A percentile compares a stretch with the other conserved stretches of the same genome.
Evolutionary conservation across 35 echinoderm and acorn worm species (phyloP).

Genomic region (Lytechinus pictus): DNA sequence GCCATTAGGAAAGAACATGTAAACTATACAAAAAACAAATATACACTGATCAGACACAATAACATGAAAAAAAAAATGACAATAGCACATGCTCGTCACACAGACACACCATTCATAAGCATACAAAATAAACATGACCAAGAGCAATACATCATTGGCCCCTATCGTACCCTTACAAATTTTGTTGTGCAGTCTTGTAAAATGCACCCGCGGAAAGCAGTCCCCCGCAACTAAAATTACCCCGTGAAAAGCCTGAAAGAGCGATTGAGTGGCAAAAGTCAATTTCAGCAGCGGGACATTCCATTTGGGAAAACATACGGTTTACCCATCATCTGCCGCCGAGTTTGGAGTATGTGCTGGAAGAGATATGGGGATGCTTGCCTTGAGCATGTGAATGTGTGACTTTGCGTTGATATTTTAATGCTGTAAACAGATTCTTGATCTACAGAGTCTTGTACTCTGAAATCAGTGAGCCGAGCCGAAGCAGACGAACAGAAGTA

Average conservation of each 20-base stretch:
- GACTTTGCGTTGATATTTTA: neutral
- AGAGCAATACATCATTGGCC: neutral
- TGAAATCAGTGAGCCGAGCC: neutral
- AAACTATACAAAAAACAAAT: neutral
- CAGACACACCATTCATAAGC: neutral
- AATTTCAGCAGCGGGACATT: slow-evolving; percentile 1
- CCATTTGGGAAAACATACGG: slow-evolving; percentile 1
- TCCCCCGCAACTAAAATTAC: slow-evolving; percentile 9
- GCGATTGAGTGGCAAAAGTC: slow-evolving; percentile 1
- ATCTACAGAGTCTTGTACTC: neutral
- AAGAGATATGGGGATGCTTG: neutral
- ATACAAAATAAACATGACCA: neutral
- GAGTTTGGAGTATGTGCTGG: neutral
- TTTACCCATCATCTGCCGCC: neutral
- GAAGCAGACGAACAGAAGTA: neutral
- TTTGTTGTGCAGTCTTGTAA: slow-evolving; percentile 13
- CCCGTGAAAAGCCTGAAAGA: neutral
- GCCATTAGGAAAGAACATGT: neutral
- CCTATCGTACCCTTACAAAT: neutral
- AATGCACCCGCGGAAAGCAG: neutral
- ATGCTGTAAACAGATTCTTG: neutral
- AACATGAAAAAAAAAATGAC: neutral
- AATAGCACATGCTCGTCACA: neutral
- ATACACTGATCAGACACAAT: neutral
- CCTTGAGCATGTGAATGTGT: neutral